Evolutionary conservation across 1,140 invertebrate genomes (phyloP).

Genomic region (Triops cancriformis): DNA sequence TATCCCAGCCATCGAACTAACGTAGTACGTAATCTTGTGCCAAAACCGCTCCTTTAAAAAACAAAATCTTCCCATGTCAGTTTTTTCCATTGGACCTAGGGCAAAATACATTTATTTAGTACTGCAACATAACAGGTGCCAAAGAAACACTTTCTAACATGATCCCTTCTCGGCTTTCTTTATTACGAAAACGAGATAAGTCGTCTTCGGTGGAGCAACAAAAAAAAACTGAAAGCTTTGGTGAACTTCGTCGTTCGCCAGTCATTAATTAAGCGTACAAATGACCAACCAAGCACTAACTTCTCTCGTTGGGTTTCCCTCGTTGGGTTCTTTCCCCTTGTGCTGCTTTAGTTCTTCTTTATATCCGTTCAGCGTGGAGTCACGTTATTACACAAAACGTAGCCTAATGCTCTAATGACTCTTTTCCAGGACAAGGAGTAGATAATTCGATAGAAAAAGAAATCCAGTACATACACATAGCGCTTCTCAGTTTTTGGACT

Average conservation of each 20-base stretch:
- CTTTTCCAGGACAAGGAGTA: slow-evolving; percentile 3
- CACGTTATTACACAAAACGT: not conserved
- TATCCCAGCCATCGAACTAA: no score
- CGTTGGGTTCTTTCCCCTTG: not conserved
- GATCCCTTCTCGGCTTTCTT: no score
- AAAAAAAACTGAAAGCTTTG: no score
- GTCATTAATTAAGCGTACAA: slow-evolving; percentile 11
- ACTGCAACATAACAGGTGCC: no score
- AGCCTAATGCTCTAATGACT: not conserved
- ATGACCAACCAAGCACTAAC: not conserved
- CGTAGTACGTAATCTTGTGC: no score
- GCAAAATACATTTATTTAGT: no score
- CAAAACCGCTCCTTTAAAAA: no score
- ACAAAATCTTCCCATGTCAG: no score
- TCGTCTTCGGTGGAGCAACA: no score
- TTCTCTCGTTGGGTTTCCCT: not conserved
- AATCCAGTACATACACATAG: not conserved
- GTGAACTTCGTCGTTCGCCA: not conserved
- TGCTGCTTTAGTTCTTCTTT: not conserved
- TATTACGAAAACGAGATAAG: no score
- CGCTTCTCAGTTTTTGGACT: not conserved
- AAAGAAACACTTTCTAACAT: no score
- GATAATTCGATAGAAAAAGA: not conserved
- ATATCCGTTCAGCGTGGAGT: not conserved
- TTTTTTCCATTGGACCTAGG: no score